Evolutionary conservation across 2,113 vertebrate species (phyloP), one percentile per base, ranked within the genome.

Genomic region (Pleuronectes platessa): DNA sequence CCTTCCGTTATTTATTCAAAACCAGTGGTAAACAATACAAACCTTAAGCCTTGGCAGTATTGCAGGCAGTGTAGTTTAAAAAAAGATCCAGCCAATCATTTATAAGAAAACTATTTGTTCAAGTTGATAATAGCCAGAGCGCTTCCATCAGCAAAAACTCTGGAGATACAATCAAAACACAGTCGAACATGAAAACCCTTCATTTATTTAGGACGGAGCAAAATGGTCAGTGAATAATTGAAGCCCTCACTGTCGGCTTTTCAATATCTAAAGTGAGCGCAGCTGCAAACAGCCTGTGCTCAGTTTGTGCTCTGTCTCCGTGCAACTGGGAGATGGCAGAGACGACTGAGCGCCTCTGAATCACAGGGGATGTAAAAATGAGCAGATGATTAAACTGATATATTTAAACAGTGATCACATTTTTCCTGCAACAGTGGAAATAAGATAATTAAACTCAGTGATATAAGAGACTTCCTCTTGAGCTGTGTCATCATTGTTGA

Each of bases 171-270:
- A 66, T 56, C 66, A n/a, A 55, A 74, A 81, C 26, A 59, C 18
- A 51, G 49, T 51, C 18, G 3, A 20, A 51, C 49, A 51, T 18
- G 49, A 51, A 51, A 45, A 45, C 7, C 4, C 13, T 47, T 77
- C 54, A 67, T 58, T 45, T 45, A 76, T 77, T 70, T 62, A 40
- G 24, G 12, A 31, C 63, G 26, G 17, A 15, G 40, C 62, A 37
- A 80, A 76, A 51, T 59, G 54, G 56, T 62, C 20, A 5, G 18
- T 74, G 9, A 82, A 83, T 80, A 51, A 68, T 51, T 65, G 31
- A 73, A 70, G 42, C 42, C 14, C 42, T 15, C 42, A 15, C 42
- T 45, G 60, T n/a, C 20, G 54, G 20, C 37, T 82, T 64, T 63
- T 45, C 31, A 27, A 7, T 62, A 74, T 67, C 63, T 13, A 35